A percentile compares a stretch with the other conserved stretches of the same genome.
Conservation (phyloP, 2,888 invertebrate species). For the Cantharis flavilabris region DNA sequence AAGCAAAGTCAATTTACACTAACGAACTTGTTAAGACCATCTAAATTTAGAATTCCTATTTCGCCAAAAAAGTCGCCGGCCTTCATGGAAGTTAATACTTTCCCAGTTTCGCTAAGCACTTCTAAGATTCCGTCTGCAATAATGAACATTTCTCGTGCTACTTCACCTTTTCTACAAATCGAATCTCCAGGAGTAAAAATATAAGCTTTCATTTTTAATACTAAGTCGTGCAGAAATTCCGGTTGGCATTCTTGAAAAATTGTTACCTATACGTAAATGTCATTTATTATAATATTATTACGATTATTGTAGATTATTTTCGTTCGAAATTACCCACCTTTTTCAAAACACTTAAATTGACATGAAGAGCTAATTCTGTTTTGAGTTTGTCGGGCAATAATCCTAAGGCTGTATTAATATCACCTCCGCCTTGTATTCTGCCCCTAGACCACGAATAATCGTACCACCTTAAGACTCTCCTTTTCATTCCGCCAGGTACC, state of each 20-base stretch:
- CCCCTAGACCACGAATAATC: slow-evolving; percentile 98
- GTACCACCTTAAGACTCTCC: slow-evolving; percentile 95
- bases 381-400: slow-evolving; percentile 94
- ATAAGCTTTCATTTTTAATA: slow-evolving; percentile 97
- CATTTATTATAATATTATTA: no score
- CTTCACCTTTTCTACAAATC: slow-evolving; percentile 88
- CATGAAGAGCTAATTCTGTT: slow-evolving; percentile 94
- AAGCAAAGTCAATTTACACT: neutral
- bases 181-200: slow-evolving; percentile 98
- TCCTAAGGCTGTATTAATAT: slow-evolving; percentile 93
- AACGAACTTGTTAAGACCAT: slow-evolving; percentile 90
- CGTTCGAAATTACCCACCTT: slow-evolving; percentile 64
- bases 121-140: slow-evolving; percentile 96
- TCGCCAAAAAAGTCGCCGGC: slow-evolving; percentile 98
- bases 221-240: slow-evolving; percentile 94
- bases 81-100: slow-evolving; percentile 93
- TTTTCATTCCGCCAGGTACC: slow-evolving; percentile 94
- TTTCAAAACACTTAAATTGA: slow-evolving; percentile 91
- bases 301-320: neutral
- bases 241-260: slow-evolving; percentile 97
- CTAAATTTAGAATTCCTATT: slow-evolving; percentile 94
- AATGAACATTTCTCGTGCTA: slow-evolving; percentile 97
- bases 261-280: slow-evolving; percentile 71
- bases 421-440: slow-evolving; percentile 92
- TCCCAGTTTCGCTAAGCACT: slow-evolving; percentile 91